Conservation (phyloP, 2,888 invertebrate species). For the Strigamia transsilvanica region DNA sequence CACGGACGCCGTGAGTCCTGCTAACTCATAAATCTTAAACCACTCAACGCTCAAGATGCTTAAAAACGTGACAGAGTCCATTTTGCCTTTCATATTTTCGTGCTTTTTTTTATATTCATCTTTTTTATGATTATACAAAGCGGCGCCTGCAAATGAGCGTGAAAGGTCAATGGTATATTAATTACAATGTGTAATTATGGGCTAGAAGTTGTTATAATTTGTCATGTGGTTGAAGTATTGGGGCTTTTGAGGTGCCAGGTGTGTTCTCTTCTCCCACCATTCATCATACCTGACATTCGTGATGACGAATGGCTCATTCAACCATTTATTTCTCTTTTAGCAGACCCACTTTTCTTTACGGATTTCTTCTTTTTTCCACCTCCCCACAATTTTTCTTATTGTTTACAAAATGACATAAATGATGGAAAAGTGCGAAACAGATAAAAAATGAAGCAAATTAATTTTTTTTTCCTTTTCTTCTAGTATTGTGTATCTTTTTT, state of each 20-base stretch:
- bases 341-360: constrained; percentile 5
- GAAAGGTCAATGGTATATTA: constrained; percentile 18
- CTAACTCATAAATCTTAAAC: constrained; percentile 30
- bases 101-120: too few relatives aligned
- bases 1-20: constrained; percentile 5
- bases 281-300: constrained; percentile 16
- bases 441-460: constrained; percentile 26
- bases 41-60: constrained; percentile 13
- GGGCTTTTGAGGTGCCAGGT: constrained; percentile 30
- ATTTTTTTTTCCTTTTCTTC: background rate
- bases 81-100: background rate
- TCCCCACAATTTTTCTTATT: background rate
- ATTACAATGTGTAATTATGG: constrained; percentile 16
- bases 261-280: background rate
- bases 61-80: constrained; percentile 8
- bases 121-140: background rate
- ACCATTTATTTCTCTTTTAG: constrained; percentile 4
- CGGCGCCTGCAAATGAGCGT: background rate
- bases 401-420: constrained; percentile 30
- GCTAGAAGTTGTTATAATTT: background rate
- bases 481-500: constrained; percentile 3
- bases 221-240: constrained; percentile 7
- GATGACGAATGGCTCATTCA: constrained; percentile 14
- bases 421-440: constrained; percentile 6
- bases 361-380: background rate